Conservation (phyloP, 53 echinoderm and acorn worm species). For the Astropecten irregularis region DNA sequence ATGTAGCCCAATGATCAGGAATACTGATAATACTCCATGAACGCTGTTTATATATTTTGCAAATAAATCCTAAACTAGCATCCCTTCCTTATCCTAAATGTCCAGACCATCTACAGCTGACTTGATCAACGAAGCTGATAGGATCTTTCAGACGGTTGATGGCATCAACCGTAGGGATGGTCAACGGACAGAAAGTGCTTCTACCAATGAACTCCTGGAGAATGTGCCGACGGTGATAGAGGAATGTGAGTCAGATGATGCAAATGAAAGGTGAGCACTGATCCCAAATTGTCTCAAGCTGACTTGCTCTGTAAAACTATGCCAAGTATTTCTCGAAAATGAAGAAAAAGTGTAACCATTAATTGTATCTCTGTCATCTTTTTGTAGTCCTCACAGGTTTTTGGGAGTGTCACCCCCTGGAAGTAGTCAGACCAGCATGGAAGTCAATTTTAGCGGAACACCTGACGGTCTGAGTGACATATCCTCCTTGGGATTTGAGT, state of each 20-base stretch:
- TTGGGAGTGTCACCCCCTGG: constrained; percentile 69
- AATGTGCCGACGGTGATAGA: constrained; percentile 21
- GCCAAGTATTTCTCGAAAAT: too few relatives aligned
- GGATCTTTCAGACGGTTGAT: constrained; percentile 18
- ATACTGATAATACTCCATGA: neutral
- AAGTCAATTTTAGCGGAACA: constrained; percentile 72
- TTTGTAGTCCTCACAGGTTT: constrained; percentile 49
- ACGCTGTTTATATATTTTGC: too few relatives aligned
- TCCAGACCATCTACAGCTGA: constrained; percentile 73
- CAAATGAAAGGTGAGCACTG: constrained; percentile 13
- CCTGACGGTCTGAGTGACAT: constrained; percentile 63
- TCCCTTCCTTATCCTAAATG: too few relatives aligned
- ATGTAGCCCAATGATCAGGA: too few relatives aligned
- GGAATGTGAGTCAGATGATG: constrained; percentile 53
- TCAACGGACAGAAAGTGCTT: constrained; percentile 56
- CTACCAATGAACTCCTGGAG: constrained; percentile 76
- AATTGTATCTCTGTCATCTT: too few relatives aligned
- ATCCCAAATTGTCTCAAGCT: neutral
- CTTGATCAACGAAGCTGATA: constrained; percentile 71
- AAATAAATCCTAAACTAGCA: too few relatives aligned
- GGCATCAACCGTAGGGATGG: neutral
- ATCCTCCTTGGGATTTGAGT: constrained; percentile 62
- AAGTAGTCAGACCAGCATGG: constrained; percentile 80
- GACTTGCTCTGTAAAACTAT: too few relatives aligned
- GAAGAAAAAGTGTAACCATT: too few relatives aligned